phyloP scores from a whole-genome alignment of 2,888 invertebrate species.

The Hedychridium roseum region DNA sequence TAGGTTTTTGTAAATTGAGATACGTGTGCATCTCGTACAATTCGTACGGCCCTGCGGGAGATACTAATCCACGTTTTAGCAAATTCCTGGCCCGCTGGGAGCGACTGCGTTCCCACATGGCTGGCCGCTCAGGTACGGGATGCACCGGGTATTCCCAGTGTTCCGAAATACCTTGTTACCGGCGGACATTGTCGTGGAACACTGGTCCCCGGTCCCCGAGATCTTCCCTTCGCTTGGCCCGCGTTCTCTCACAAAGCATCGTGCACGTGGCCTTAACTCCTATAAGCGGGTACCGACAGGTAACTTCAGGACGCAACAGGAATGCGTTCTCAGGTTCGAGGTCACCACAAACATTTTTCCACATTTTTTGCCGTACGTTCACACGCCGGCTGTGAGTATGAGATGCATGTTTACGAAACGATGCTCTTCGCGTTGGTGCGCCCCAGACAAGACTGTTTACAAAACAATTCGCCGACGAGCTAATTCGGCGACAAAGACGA shows the following conservation, averaged over 20 bases:
- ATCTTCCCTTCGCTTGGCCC: conserved; percentile 12
- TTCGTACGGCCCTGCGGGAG: background rate
- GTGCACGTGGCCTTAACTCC: conserved; percentile 29
- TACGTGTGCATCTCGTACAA: too few species aligned
- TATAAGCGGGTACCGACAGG: conserved; percentile 16
- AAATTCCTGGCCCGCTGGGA: conserved; percentile 12
- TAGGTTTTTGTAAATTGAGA: too few species aligned
- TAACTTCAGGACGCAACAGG: conserved; percentile 7
- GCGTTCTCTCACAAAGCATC: conserved; percentile 17
- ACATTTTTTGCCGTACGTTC: too few species aligned
- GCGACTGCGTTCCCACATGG: conserved; percentile 13
- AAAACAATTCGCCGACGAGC: too few species aligned
- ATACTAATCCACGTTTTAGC: conserved; percentile 12
- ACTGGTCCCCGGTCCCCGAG: conserved; percentile 21
- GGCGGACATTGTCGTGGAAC: conserved; percentile 32
- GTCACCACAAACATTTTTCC: too few species aligned
- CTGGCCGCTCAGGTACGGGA: conserved; percentile 18
- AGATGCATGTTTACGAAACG: too few species aligned
- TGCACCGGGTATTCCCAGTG: conserved; percentile 27
- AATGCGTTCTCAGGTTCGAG: too few species aligned
- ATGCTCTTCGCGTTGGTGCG: too few species aligned
- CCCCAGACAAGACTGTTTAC: too few species aligned
- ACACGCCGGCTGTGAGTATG: too few species aligned
- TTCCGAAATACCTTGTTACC: conserved; percentile 29
- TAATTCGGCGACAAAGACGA: too few species aligned